phyloP scores from a whole-genome alignment of 2,113 vertebrate species.

The Labeo catla region DNA sequence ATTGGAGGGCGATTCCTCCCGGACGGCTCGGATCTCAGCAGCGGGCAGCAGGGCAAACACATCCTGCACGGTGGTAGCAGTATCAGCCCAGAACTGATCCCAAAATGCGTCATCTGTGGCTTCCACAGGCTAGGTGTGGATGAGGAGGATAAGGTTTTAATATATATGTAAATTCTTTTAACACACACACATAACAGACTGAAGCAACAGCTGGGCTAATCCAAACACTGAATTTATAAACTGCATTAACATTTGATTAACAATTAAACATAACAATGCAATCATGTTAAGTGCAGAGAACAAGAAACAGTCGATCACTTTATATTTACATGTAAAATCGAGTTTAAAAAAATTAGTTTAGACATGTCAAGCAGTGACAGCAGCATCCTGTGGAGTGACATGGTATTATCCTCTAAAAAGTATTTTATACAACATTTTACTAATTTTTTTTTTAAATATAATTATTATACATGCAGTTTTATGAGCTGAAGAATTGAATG shows the following conservation, averaged over 20 bases:
- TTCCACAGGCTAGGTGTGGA: constrained; percentile 86
- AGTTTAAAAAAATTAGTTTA: no score
- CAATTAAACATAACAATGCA: background rate
- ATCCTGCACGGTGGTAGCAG: constrained; percentile 94
- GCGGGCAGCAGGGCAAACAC: constrained; percentile 96
- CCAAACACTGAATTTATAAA: background rate
- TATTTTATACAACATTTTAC: background rate
- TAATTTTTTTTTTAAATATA: background rate
- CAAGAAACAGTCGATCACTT: background rate
- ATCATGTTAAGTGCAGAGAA: background rate
- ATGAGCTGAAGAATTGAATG: background rate
- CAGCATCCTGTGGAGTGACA: background rate
- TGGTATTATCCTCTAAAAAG: background rate
- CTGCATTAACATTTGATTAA: background rate
- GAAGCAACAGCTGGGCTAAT: background rate
- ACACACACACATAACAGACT: background rate
- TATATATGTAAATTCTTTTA: background rate
- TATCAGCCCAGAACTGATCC: constrained; percentile 99
- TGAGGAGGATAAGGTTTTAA: background rate
- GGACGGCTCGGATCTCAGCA: constrained; percentile 94
- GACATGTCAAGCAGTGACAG: background rate
- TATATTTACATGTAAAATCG: background rate
- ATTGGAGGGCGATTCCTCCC: constrained; percentile 97
- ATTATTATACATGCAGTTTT: background rate
- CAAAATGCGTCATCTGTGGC: constrained; percentile 97